Conservation (phyloP, 2,888 invertebrate species). For the Drosophila aldrichi region DNA sequence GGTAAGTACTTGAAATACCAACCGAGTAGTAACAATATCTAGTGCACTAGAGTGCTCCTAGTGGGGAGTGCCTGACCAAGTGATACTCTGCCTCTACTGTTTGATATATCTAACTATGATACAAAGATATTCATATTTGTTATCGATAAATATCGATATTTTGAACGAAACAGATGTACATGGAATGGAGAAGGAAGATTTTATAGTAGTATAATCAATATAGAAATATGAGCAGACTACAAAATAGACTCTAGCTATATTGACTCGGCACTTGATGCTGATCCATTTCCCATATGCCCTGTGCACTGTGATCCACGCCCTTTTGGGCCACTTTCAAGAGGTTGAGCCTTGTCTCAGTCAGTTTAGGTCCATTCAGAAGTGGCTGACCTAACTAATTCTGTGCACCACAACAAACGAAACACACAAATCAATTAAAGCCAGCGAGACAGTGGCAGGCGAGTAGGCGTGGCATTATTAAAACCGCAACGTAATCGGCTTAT, state of each 20-base stretch:
- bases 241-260: too few species aligned
- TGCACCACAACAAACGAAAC: conserved; percentile 2
- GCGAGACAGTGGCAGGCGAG: conserved; percentile 18
- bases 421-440: conserved; percentile 53
- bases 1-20: conserved; percentile 76
- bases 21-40: neutral
- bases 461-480: conserved; percentile 32
- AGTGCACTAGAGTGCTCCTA: neutral
- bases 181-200: too few species aligned
- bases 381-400: neutral
- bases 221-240: too few species aligned
- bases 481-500: conserved; percentile 68
- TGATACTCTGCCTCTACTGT: neutral
- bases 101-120: too few species aligned
- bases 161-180: too few species aligned
- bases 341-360: neutral
- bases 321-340: too few species aligned
- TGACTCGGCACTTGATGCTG: too few species aligned
- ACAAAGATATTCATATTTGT: too few species aligned
- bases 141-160: too few species aligned
- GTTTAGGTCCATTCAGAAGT: neutral
- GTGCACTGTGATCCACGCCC: neutral
- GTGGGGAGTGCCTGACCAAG: neutral
- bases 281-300: neutral
- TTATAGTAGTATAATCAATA: neutral